Percentiles rank a stretch among this genome's conserved stretches.
Evolutionary conservation across 2,113 vertebrate species (phyloP).

Genomic region (Sinocyclocheilus anshuiensis): DNA sequence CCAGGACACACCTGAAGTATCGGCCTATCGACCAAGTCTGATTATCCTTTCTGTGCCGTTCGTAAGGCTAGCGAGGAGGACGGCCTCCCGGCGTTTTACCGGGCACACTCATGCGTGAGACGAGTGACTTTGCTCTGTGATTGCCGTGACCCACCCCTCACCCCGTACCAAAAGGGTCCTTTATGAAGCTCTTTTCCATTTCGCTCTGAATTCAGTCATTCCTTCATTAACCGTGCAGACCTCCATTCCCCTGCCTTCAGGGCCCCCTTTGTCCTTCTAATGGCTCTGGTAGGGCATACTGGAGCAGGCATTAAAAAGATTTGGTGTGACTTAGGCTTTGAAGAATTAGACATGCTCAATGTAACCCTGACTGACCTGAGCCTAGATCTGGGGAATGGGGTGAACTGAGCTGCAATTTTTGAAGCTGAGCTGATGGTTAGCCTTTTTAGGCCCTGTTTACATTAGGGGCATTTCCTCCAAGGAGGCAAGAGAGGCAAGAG

Average conservation of each 20-base stretch:
- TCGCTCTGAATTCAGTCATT: conserved; percentile 53
- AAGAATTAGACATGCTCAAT: conserved; percentile 83
- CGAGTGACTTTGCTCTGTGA: conserved; percentile 59
- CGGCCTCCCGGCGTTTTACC: conserved; percentile 52
- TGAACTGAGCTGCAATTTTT: conserved; percentile 55
- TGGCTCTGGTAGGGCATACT: conserved; percentile 37
- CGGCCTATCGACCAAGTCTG: conserved; percentile 33
- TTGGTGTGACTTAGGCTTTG: conserved; percentile 76
- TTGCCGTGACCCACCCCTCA: conserved; percentile 52
- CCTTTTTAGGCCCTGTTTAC: conserved; percentile 5
- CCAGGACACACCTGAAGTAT: conserved; percentile 58
- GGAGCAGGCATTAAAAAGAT: conserved; percentile 70
- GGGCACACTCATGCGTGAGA: conserved; percentile 60
- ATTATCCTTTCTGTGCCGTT: conserved; percentile 33
- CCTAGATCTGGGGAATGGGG: conserved; percentile 57
- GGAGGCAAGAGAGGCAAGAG: background rate
- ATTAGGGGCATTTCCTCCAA: background rate
- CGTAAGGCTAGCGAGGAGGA: conserved; percentile 54
- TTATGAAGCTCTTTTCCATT: conserved; percentile 56
- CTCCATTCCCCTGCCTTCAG: conserved; percentile 60
- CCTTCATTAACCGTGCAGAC: conserved; percentile 57
- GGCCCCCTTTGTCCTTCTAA: conserved; percentile 63
- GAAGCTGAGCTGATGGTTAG: conserved; percentile 42
- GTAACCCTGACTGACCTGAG: conserved; percentile 60
- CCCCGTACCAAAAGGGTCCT: conserved; percentile 51